These are phyloP conservation scores for Pangasius mekongensis DNA, from an alignment of 2,797 vertebrate genomes.

Conservation along the genomic window DNA sequence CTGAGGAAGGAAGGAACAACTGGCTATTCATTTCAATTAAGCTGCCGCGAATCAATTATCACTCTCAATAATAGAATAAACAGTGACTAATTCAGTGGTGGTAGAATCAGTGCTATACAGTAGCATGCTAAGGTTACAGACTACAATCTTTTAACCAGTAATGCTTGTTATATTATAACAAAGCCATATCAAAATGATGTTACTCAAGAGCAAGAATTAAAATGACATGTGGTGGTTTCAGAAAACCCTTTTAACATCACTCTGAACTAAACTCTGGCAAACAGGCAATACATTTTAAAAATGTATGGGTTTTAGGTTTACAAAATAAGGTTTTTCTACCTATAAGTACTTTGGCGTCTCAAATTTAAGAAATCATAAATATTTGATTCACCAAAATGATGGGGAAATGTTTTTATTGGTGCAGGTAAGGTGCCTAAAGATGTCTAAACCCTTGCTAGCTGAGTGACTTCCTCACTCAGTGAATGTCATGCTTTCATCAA, in stretches of 20 bases:
- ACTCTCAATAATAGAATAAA: slow-evolving; percentile 15
- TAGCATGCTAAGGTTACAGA: not conserved
- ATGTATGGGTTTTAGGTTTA: not conserved
- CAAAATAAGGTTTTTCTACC: not conserved
- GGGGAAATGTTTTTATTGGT: not conserved
- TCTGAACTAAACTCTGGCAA: not conserved
- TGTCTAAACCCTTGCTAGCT: not conserved
- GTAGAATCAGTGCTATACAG: not conserved
- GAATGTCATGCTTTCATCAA: not conserved
- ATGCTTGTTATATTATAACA: not conserved
- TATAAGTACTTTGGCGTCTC: not conserved
- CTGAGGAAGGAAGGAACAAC: slow-evolving; percentile 61
- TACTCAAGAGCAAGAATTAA: not conserved
- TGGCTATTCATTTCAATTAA: slow-evolving; percentile 15
- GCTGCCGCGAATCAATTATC: not conserved
- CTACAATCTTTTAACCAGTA: not conserved
- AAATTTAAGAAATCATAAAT: not conserved
- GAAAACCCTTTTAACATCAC: not conserved
- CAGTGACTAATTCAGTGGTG: not conserved
- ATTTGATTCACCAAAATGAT: not conserved
- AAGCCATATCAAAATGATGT: not conserved
- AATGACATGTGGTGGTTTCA: not conserved
- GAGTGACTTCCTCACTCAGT: not conserved
- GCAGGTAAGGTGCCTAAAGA: not conserved
- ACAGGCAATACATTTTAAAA: not conserved